Base-by-base conservation (phyloP, 1,140 invertebrate genomes). In the Drosophila carrolli region DNA sequence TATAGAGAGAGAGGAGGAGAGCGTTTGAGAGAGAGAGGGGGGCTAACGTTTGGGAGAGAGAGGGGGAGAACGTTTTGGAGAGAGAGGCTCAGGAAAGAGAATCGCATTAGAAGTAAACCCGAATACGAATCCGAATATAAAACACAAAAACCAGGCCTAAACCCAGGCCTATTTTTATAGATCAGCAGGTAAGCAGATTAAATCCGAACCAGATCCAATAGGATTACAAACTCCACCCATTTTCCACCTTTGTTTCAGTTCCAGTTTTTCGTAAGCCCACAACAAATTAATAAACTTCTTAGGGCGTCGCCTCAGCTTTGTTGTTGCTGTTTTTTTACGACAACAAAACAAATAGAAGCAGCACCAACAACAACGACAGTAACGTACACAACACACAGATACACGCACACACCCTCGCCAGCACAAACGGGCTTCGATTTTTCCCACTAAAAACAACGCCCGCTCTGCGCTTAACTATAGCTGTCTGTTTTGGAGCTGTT, bases 391-490 rank as follows among this genome's bases (percentile, higher is more conserved):
- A 55, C 50, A 58, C 72, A 51, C 50, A 60, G 53, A 74, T 72
- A 54, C 57, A 71, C 23, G 60, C 54, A 41, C 58, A 71, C 67
- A 37, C 67, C 29, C 43, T 46, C 72, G 50, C 67, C 50, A 55
- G 41, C 32, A 43, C 51, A 43, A 23, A 62, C 44, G 14, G 63
- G 78, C 68, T 80, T 89, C 76, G 84, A 89, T 88, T 88, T 88
- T 88, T 84, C 67, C 60, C 59, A 73, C 44, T 66, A 74, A 78
- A 71, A 82, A 88, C 60, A 88, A 89, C 84, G 83, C 79, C 84
- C 79, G 84, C 84, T 89, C 60, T 83, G 75, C 56, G 48, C 56
- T 84, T 7, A 19, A 56, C 58, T 61, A 54, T 53, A 66, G 62
- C 59, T 50, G 35, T 19, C 40, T 46, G 55, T 51, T 65, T 67